A percentile compares a stretch with the other conserved stretches of the same genome.
phyloP scores from a whole-genome alignment of 2,888 invertebrate species.

The Chydorus sphaericus region DNA sequence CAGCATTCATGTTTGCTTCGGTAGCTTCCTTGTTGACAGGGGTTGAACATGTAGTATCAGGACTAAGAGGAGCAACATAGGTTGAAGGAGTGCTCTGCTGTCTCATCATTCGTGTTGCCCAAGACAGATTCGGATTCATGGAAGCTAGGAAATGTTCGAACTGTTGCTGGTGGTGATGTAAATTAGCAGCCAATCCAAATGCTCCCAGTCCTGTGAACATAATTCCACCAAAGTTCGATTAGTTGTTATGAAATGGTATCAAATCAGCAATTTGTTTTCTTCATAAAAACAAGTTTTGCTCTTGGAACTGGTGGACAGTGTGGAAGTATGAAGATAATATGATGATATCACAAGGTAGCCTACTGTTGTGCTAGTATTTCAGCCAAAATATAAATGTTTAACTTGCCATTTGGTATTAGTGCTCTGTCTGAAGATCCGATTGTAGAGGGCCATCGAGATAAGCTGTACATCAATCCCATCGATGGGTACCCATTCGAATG shows the following conservation, averaged over 20 bases:
- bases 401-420: too few relatives aligned
- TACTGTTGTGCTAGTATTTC: too few relatives aligned
- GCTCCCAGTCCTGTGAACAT: constrained; percentile 1
- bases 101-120: not conserved
- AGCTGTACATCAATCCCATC: too few relatives aligned
- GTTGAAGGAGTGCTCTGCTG: not conserved
- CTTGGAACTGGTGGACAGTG: not conserved
- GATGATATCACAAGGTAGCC: too few relatives aligned
- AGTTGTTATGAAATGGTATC: not conserved
- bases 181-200: not conserved
- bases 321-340: not conserved
- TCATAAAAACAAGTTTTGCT: not conserved
- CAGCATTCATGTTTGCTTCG: constrained; percentile 13
- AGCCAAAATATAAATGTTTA: too few relatives aligned
- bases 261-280: not conserved
- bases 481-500: too few relatives aligned
- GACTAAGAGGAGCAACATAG: constrained; percentile 6
- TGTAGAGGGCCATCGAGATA: not conserved
- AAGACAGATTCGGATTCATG: not conserved
- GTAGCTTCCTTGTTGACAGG: too few relatives aligned
- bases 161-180: not conserved
- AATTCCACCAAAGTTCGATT: too few relatives aligned
- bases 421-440: too few relatives aligned
- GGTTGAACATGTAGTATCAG: constrained; percentile 14
- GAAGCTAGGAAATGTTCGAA: not conserved